Evolutionary conservation across 2,113 vertebrate species (phyloP).

Genomic region (Tinamus guttatus): DNA sequence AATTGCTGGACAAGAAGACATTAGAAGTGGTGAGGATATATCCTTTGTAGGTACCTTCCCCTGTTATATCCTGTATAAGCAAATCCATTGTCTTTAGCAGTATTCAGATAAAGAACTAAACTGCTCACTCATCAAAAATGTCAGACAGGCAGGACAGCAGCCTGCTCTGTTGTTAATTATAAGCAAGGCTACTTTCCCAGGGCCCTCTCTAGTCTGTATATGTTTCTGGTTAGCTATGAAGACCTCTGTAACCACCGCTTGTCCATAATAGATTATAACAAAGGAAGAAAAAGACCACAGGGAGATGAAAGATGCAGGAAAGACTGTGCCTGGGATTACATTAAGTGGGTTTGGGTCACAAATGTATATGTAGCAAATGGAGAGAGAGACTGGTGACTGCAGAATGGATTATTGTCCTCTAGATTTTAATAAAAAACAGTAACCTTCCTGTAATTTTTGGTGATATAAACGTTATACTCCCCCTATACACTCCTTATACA

Average conservation of each 20-base stretch:
- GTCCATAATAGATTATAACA: not conserved
- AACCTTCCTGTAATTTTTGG: slow-evolving; percentile 28
- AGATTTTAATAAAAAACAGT: slow-evolving; percentile 9
- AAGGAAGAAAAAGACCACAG: not conserved
- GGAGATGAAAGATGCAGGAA: slow-evolving; percentile 6
- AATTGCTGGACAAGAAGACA: not conserved
- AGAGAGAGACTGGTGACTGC: not conserved
- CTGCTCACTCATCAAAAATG: not conserved
- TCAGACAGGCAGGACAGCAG: not conserved
- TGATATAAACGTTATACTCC: not conserved
- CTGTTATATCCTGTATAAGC: not conserved
- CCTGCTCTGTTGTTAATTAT: not conserved
- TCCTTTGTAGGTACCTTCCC: not conserved
- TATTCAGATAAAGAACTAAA: not conserved
- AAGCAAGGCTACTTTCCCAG: not conserved
- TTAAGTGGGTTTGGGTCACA: not conserved
- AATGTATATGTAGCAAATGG: not conserved
- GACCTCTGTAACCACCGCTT: not conserved
- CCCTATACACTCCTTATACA: not conserved
- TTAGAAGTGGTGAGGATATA: not conserved
- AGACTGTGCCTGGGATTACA: not conserved
- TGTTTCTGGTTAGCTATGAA: slow-evolving; percentile 10
- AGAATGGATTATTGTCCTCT: slow-evolving; percentile 16
- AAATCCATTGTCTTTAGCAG: not conserved
- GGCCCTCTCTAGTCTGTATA: not conserved